Conservation (phyloP, 2,113 vertebrate genomes). For the Crotalus viridis region DNA sequence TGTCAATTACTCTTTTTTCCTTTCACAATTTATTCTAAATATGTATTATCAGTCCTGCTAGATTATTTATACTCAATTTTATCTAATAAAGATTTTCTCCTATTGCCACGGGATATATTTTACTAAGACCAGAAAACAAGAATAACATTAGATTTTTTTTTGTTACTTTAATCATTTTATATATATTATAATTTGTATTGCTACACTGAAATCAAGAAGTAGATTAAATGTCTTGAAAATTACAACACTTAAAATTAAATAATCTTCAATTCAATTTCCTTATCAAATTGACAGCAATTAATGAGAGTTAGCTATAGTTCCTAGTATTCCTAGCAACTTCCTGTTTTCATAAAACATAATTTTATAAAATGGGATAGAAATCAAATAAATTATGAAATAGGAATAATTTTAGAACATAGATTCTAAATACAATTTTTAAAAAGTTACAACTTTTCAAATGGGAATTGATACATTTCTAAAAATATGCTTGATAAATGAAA, state of each 20-base stretch:
- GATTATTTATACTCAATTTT: slow-evolving; percentile 27
- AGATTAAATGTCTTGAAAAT: background rate
- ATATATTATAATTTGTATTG: background rate
- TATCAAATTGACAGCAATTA: background rate
- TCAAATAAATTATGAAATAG: background rate
- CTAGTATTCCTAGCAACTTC: background rate
- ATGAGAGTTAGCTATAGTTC: background rate
- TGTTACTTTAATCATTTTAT: background rate
- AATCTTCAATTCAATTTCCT: background rate
- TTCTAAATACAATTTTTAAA: background rate
- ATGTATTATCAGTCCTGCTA: slow-evolving; percentile 22
- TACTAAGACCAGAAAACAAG: background rate
- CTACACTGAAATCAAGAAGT: background rate
- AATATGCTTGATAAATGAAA: background rate
- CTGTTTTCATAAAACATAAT: background rate
- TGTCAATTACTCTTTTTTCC: slow-evolving; percentile 32
- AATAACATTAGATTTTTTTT: background rate
- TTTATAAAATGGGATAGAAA: background rate
- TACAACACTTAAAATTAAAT: background rate
- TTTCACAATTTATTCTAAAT: slow-evolving; percentile 18
- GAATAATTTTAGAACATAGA: background rate
- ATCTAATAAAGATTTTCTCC: background rate
- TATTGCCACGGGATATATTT: background rate
- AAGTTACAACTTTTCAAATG: background rate
- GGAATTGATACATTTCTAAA: background rate